Conservation (phyloP, 1,140 invertebrate genomes). For the Orussus abietinus region DNA sequence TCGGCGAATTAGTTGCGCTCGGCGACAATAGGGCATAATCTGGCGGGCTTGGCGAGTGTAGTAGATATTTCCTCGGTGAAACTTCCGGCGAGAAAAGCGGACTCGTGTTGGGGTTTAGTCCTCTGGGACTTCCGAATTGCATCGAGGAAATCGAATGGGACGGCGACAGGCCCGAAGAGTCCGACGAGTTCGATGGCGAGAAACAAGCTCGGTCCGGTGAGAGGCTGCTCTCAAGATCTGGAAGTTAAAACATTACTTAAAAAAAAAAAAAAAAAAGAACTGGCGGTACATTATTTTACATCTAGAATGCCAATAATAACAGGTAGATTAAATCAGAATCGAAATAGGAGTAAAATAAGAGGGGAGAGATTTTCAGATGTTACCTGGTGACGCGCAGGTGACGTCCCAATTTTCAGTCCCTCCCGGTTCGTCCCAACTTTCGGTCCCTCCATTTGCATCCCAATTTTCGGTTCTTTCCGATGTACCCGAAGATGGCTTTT, state of each 20-base stretch:
- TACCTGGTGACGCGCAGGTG: constrained; percentile 74
- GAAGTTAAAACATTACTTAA: too few relatives aligned
- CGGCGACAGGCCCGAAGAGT: constrained; percentile 87
- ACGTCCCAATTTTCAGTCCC: constrained; percentile 82
- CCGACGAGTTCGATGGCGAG: constrained; percentile 88
- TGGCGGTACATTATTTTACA: too few relatives aligned
- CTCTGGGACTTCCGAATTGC: constrained; percentile 78
- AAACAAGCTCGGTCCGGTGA: constrained; percentile 94
- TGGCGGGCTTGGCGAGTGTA: constrained; percentile 80
- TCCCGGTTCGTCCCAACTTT: constrained; percentile 78
- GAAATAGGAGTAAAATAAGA: too few relatives aligned
- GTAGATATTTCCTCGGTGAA: constrained; percentile 61
- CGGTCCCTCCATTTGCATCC: too few relatives aligned
- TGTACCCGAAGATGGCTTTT: constrained; percentile 97
- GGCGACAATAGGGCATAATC: constrained; percentile 70
- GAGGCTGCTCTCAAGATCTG: constrained; percentile 83
- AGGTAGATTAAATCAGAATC: too few relatives aligned
- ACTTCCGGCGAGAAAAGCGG: constrained; percentile 73
- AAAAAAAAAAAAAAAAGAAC: too few relatives aligned
- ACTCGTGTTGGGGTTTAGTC: constrained; percentile 64
- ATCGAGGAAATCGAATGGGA: constrained; percentile 79
- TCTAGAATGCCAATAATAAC: too few relatives aligned
- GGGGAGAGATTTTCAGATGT: too few relatives aligned
- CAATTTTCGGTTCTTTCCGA: too few relatives aligned
- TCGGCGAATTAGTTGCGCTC: constrained; percentile 73